phyloP scores from a whole-genome alignment of 1,140 invertebrate species.

The Bacillus rossius region DNA sequence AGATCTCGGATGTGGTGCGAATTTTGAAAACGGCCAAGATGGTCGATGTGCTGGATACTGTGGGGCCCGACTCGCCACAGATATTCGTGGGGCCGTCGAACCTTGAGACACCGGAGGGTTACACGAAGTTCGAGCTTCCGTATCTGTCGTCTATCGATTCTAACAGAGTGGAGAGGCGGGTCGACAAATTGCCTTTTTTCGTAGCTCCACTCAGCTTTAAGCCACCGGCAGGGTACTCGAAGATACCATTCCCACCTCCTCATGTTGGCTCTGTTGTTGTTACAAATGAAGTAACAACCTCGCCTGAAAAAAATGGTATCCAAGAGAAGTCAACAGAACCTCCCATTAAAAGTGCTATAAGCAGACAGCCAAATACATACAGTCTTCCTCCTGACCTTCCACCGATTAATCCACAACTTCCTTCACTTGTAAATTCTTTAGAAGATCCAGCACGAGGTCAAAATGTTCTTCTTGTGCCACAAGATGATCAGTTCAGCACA shows the following conservation, averaged over 20 bases:
- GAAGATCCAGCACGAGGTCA: conserved; percentile 38
- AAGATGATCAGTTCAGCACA: neutral
- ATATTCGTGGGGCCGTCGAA: conserved; percentile 75
- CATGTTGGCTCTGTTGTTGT: conserved; percentile 80
- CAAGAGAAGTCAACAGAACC: conserved; percentile 20
- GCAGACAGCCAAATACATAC: conserved; percentile 16
- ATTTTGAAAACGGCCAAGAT: conserved; percentile 61
- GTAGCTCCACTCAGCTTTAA: conserved; percentile 77
- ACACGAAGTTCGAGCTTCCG: conserved; percentile 73
- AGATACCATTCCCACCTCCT: conserved; percentile 75
- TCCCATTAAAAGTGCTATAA: conserved; percentile 5
- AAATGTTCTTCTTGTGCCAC: neutral
- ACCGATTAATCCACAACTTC: conserved; percentile 48
- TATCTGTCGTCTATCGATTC: conserved; percentile 69
- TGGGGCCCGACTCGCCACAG: conserved; percentile 56
- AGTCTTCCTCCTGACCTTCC: conserved; percentile 44
- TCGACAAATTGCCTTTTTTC: conserved; percentile 70
- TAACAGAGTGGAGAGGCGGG: conserved; percentile 62
- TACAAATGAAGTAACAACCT: conserved; percentile 23
- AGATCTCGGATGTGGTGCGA: conserved; percentile 60
- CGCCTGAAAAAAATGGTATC: conserved; percentile 20
- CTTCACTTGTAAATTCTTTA: conserved; percentile 53
- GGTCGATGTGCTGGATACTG: conserved; percentile 68
- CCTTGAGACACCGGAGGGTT: conserved; percentile 60
- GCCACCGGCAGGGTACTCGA: conserved; percentile 70